Base-by-base conservation (phyloP, 1,140 invertebrate genomes). In the Microvelia longipes region DNA sequence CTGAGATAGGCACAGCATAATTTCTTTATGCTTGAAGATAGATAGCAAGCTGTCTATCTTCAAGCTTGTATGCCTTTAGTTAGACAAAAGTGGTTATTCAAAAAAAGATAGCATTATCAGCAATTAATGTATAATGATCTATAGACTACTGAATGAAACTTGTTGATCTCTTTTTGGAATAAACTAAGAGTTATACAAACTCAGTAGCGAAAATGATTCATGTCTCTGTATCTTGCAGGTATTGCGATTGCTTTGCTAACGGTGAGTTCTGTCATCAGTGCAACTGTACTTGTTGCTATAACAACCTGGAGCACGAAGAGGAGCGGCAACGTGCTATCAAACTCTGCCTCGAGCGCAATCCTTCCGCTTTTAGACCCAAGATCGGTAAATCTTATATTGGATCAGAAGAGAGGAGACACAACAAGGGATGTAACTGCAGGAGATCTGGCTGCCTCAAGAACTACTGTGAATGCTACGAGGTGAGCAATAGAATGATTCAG, bases 391-490 rank as follows among this genome's bases (percentile, higher is more conserved):
- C 62, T 25, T 86, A 88, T 74, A 82, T 83, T 1, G 86, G 85
- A 0, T 85, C 81, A 78, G 89, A 88, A 78, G 85, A 81, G 71
- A 81, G 93, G 68, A 82, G 94, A 76, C 97, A 99, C 76, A 98
- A 96, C 72, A 99, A 98, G 82, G 98, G 98, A 1, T 99, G 98
- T 77, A 98, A 99, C 77, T 99, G 98, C 80, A 98, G 98, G 82
- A 84, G 96, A 69, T 98, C 95, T 60, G 96, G 96, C 11, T 99
- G 98, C 82, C 84, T 99, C 28, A 99, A 99, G 79, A 99, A 99
- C 82, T 99, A 99, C 80, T 99, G 98, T 81, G 98, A 99, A 85
- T 99, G 98, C 81, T 99, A 98, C 77, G 98, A 99, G 87, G 92
- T 93, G 78, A 75, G 26, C 65, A 66, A 30, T n/a, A n/a, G n/a